phyloP scores from a whole-genome alignment of 2,113 vertebrate genomes.

The Pseudopipra pipra region DNA sequence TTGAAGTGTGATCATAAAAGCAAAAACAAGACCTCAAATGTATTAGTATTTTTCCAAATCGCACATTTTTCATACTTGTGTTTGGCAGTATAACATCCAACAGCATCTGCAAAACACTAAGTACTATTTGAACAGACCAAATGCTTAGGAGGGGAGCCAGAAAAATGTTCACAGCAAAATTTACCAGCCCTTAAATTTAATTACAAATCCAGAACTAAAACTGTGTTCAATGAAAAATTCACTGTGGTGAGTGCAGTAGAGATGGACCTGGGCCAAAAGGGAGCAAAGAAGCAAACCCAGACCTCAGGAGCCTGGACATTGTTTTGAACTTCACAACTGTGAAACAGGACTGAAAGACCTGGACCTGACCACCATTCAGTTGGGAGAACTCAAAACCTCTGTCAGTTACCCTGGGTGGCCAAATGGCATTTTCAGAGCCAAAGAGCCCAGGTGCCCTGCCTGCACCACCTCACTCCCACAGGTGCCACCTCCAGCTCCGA shows the following conservation, averaged over 20 bases:
- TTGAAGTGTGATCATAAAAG: background rate
- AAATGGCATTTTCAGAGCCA: background rate
- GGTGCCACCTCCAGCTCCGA: background rate
- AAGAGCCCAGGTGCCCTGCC: accelerated
- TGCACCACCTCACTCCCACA: background rate
- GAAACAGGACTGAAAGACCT: background rate
- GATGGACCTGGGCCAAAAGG: background rate
- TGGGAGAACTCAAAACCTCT: background rate
- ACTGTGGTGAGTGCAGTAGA: background rate
- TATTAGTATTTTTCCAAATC: conserved; percentile 21
- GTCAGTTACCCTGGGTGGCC: background rate
- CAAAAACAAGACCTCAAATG: background rate
- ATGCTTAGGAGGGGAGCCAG: conserved; percentile 33
- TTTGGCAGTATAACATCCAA: conserved; percentile 15
- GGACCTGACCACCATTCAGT: background rate
- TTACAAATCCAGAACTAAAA: conserved; percentile 35
- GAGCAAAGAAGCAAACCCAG: background rate
- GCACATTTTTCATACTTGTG: background rate
- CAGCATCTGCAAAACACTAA: conserved; percentile 38
- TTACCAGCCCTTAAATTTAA: conserved; percentile 43
- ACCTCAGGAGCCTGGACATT: background rate
- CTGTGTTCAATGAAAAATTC: conserved; percentile 1
- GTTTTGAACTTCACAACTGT: background rate
- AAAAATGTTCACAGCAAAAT: conserved; percentile 39
- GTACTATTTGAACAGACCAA: conserved; percentile 20